Percentiles rank a stretch among this genome's conserved stretches.
These are phyloP conservation scores for Phortica okadai DNA, from an alignment of 2,888 invertebrate genomes.

Conservation along the genomic window DNA sequence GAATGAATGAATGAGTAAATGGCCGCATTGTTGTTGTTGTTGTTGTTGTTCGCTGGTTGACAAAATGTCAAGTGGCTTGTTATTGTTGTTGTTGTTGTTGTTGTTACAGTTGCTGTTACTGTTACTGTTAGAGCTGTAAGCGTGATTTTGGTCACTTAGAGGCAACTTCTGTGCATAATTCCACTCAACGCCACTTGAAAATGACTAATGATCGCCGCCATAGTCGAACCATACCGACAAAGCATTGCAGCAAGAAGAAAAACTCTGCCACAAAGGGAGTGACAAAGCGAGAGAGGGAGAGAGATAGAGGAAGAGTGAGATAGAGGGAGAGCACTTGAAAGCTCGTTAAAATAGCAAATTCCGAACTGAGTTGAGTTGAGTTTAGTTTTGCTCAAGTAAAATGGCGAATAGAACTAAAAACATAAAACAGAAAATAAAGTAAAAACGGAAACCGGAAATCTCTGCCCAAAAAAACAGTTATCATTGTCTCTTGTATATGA, in stretches of 20 bases:
- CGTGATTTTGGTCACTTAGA: slow-evolving; percentile 57
- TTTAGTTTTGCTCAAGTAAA: not conserved
- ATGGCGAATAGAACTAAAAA: not conserved
- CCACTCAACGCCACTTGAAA: slow-evolving; percentile 69
- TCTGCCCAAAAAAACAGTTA: too few species aligned
- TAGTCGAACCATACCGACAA: not conserved
- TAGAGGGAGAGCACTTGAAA: not conserved
- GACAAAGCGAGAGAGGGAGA: not conserved
- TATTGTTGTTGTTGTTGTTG: slow-evolving; percentile 23
- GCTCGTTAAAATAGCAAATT: not conserved
- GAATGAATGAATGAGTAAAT: not conserved
- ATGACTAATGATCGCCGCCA: slow-evolving; percentile 65
- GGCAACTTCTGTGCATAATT: slow-evolving; percentile 61
- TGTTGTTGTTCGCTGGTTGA: not conserved
- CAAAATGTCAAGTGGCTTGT: slow-evolving; percentile 41
- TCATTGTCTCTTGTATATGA: not conserved
- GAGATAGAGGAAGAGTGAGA: not conserved
- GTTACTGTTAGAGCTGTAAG: slow-evolving; percentile 43
- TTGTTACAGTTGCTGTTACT: slow-evolving; percentile 35
- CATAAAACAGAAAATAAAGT: not conserved
- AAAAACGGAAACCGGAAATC: too few species aligned
- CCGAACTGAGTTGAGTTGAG: slow-evolving; percentile 1
- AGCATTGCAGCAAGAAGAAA: too few species aligned
- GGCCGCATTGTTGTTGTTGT: not conserved
- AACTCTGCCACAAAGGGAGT: too few species aligned